Evolutionary conservation across 2,797 vertebrate species (phyloP).

Genomic region (Melanotaenia pygmaea): DNA sequence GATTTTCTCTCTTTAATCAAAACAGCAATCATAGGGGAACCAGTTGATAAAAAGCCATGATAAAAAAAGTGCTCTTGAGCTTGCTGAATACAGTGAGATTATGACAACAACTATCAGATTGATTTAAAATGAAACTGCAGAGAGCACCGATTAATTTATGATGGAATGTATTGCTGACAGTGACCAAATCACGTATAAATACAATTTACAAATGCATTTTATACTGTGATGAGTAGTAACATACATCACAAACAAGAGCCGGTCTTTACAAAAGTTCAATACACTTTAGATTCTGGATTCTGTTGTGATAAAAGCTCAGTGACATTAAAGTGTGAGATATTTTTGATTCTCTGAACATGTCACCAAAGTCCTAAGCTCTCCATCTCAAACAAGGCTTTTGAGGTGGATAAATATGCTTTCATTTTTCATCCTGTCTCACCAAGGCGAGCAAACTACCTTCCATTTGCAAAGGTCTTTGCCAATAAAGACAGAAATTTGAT

Average conservation of each 20-base stretch:
- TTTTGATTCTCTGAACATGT: slow-evolving; percentile 47
- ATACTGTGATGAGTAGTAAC: background rate
- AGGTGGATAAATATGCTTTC: slow-evolving; percentile 67
- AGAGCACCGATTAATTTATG: slow-evolving; percentile 30
- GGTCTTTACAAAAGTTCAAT: slow-evolving; percentile 14
- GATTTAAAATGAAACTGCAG: slow-evolving; percentile 1
- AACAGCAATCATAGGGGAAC: background rate
- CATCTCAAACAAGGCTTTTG: slow-evolving; percentile 38
- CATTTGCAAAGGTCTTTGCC: slow-evolving; percentile 77
- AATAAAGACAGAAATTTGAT: slow-evolving; percentile 87
- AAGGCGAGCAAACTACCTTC: slow-evolving; percentile 58
- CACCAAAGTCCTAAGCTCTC: slow-evolving; percentile 40
- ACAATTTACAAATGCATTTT: background rate
- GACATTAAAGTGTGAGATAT: slow-evolving; percentile 29
- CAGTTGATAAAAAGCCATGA: background rate
- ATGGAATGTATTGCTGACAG: slow-evolving; percentile 23
- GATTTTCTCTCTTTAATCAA: background rate
- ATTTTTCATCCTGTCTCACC: slow-evolving; percentile 69
- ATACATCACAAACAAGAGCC: slow-evolving; percentile 17
- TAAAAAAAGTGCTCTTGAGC: background rate
- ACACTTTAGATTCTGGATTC: slow-evolving; percentile 7
- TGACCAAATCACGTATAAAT: slow-evolving; percentile 16
- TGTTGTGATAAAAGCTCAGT: slow-evolving; percentile 22
- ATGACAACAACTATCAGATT: slow-evolving; percentile 13
- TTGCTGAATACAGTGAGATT: background rate